Conservation (phyloP, 2,888 invertebrate genomes). For the Rhagonycha fulva region DNA sequence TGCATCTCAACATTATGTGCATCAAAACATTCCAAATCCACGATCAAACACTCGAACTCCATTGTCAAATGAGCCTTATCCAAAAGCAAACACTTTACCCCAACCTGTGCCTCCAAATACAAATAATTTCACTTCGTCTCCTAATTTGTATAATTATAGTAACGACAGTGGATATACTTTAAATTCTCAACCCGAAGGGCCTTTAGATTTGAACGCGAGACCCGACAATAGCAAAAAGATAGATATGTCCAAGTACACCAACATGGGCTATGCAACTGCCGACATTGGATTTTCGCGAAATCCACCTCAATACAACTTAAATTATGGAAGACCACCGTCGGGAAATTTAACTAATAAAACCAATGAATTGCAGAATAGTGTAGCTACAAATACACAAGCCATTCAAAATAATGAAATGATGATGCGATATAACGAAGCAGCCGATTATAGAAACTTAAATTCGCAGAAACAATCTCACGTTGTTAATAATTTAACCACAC, state of each 20-base stretch:
- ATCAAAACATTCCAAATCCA: constrained; percentile 48
- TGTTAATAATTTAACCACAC: constrained; percentile 9
- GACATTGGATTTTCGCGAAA: constrained; percentile 46
- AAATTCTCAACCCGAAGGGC: constrained; percentile 43
- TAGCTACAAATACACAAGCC: constrained; percentile 23
- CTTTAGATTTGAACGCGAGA: constrained; percentile 32
- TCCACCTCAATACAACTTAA: constrained; percentile 31
- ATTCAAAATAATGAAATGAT: constrained; percentile 22
- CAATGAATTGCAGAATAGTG: constrained; percentile 17
- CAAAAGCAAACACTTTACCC: constrained; percentile 1
- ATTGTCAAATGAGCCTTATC: not conserved
- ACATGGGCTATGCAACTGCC: constrained; percentile 51
- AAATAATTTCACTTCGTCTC: constrained; percentile 43
- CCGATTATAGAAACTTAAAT: constrained; percentile 8
- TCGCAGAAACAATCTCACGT: constrained; percentile 1
- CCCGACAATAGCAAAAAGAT: constrained; percentile 42
- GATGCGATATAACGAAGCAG: constrained; percentile 25
- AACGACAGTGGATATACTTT: constrained; percentile 42
- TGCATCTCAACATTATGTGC: constrained; percentile 42
- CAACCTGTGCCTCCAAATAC: constrained; percentile 36
- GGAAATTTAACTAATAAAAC: constrained; percentile 17
- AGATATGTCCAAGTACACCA: constrained; percentile 51
- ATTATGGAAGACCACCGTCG: constrained; percentile 25
- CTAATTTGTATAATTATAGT: constrained; percentile 38
- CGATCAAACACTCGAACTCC: constrained; percentile 24